Base-by-base conservation (phyloP, 2,797 vertebrate species). In the Brotula barbata region DNA sequence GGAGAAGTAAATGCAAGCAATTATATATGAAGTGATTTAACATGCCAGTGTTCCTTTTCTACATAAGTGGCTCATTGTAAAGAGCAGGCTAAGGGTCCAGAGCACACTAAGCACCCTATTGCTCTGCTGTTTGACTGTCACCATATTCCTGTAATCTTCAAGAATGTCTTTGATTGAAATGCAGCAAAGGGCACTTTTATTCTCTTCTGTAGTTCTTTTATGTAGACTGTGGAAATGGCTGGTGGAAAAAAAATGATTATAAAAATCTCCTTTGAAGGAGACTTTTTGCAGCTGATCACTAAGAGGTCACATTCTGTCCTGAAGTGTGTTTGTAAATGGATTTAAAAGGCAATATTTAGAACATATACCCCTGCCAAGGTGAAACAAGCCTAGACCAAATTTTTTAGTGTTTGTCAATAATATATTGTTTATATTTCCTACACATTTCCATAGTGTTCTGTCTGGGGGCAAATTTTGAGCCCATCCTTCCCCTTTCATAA, bases 1-100 rank as follows among this genome's bases (percentile, higher is more conserved):
- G 87, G 85, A 89, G 82, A 90, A 80, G 84, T 89, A 89, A 91
- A 91, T 78, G 82, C 78, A 85, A 84, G 82, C 89, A 90, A 91
- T 92, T 92, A 92, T 78, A 85, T 76, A 85, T 82, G 84, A 87
- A 90, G 82, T 87, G 84, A 91, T 91, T 90, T 88, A 88, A 88
- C 80, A 84, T 90, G 82, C 83, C 82, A 74, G 63, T 49, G 37
- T 80, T 73, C 78, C 73, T 77, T 85, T 77, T 78, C 80, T 86
- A 80, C 83, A 86, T 87, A 86, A 89, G 85, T 81, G 83, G 79
- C 79, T 88, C 78, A 84, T 85, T 90, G 82, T 84, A 83, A 86
- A 85, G 81, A 85, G 77, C 74, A 72, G 58, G 56, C 76, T 77
- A 61, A 73, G 64, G 68, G 75, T 40, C 45, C 60, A 58, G 22